phyloP scores from a whole-genome alignment of 92 coral and sea anemone species.

The Bergia puertoricense region DNA sequence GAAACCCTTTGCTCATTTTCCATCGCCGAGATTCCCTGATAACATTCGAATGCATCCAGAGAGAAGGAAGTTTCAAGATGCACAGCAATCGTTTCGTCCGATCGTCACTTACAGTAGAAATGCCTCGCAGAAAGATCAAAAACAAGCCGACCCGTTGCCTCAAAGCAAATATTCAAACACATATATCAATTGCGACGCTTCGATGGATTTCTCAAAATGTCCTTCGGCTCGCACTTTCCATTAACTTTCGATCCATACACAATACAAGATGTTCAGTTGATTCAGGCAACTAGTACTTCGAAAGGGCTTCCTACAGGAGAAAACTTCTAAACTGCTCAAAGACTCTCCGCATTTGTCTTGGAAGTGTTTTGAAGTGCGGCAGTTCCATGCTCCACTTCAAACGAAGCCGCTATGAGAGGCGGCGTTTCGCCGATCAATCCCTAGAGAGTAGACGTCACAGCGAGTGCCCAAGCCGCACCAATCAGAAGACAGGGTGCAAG shows the following conservation, averaged over 20 bases:
- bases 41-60: slow-evolving; percentile 72
- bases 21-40: slow-evolving; percentile 63
- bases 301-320: slow-evolving; percentile 63
- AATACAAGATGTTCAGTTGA: slow-evolving; percentile 25
- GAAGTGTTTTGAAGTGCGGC: slow-evolving; percentile 94
- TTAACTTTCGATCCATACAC: slow-evolving; percentile 33
- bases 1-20: slow-evolving; percentile 57
- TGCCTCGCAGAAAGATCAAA: slow-evolving; percentile 95
- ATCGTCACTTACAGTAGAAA: slow-evolving; percentile 75
- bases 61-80: slow-evolving; percentile 63
- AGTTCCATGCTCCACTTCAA: slow-evolving; percentile 88
- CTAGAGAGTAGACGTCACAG: slow-evolving; percentile 98
- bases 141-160: slow-evolving; percentile 88
- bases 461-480: slow-evolving; percentile 93
- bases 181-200: slow-evolving; percentile 91
- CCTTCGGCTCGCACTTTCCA: slow-evolving; percentile 46
- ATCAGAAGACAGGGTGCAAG: slow-evolving; percentile 65
- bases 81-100: slow-evolving; percentile 74
- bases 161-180: slow-evolving; percentile 99
- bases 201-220: slow-evolving; percentile 81
- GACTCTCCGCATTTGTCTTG: slow-evolving; percentile 92
- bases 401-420: slow-evolving; percentile 96
- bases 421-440: slow-evolving; percentile 98
- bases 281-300: slow-evolving; percentile 56
- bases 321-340: slow-evolving; percentile 62